A percentile compares a stretch with the other conserved stretches of the same genome.
These are phyloP conservation scores for Nephrotoma appendiculata DNA, from an alignment of 2,888 invertebrate genomes.

Conservation along the genomic window DNA sequence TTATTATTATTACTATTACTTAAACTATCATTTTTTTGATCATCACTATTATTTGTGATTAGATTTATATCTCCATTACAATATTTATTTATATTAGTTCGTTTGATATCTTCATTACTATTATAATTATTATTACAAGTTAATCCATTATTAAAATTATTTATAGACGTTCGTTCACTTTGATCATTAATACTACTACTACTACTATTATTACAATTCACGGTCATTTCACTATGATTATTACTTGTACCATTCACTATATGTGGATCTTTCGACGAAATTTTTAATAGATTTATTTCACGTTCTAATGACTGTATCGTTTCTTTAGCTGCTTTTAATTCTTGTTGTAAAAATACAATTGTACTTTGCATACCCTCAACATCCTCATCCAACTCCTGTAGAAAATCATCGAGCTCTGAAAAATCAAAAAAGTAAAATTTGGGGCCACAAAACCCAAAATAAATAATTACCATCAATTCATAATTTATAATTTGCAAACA, in stretches of 20 bases:
- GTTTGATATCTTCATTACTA: neutral
- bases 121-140: constrained; percentile 4
- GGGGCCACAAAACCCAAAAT: too few species aligned
- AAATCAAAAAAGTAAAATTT: neutral
- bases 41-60: constrained; percentile 5
- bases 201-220: constrained; percentile 9
- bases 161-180: constrained; percentile 1
- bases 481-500: neutral
- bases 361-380: constrained; percentile 98
- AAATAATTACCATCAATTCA: neutral
- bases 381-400: constrained; percentile 92
- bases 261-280: neutral
- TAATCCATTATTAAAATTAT: neutral
- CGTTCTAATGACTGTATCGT: constrained; percentile 46
- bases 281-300: constrained; percentile 32
- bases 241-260: constrained; percentile 12
- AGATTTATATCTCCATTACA: neutral
- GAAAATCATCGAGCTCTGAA: constrained; percentile 82
- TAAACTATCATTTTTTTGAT: constrained; percentile 11
- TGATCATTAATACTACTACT: neutral
- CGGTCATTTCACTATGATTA: constrained; percentile 12
- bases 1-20: constrained; percentile 9
- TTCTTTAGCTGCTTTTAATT: constrained; percentile 71
- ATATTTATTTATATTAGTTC: constrained; percentile 1
- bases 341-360: constrained; percentile 85